These are phyloP conservation scores for Lacerta viridis DNA, from an alignment of 2,797 vertebrate genomes.

Conservation along the genomic window DNA sequence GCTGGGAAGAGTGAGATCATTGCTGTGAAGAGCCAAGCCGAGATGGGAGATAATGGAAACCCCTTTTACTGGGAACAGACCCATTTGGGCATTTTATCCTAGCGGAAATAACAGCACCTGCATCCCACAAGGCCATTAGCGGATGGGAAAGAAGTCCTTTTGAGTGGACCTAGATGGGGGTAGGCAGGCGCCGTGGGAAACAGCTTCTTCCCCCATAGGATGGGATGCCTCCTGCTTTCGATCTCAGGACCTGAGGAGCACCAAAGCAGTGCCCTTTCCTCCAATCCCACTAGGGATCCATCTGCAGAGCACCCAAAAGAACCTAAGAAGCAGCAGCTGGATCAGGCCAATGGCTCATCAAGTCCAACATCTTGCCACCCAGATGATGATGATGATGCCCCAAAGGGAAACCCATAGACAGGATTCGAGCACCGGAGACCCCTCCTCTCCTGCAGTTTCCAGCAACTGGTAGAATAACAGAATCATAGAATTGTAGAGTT, in stretches of 20 bases:
- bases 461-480: too few species aligned
- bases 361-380: too few species aligned
- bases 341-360: too few species aligned
- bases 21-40: neutral
- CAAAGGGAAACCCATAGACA: too few species aligned
- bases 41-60: neutral
- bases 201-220: neutral
- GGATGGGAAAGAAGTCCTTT: neutral
- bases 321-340: too few species aligned
- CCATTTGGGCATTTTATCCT: neutral
- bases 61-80: neutral
- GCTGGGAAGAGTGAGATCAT: neutral
- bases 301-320: neutral
- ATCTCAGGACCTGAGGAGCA: neutral
- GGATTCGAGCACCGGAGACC: too few species aligned
- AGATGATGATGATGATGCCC: too few species aligned
- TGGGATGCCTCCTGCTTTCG: neutral
- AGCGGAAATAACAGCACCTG: neutral
- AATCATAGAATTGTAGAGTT: too few species aligned
- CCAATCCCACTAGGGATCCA: neutral
- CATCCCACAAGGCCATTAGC: neutral
- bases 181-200: neutral
- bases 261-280: neutral
- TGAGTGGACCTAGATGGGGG: too few species aligned
- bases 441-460: too few species aligned